Conservation (phyloP, 2,113 vertebrate genomes). For the Centropristis striata region DNA sequence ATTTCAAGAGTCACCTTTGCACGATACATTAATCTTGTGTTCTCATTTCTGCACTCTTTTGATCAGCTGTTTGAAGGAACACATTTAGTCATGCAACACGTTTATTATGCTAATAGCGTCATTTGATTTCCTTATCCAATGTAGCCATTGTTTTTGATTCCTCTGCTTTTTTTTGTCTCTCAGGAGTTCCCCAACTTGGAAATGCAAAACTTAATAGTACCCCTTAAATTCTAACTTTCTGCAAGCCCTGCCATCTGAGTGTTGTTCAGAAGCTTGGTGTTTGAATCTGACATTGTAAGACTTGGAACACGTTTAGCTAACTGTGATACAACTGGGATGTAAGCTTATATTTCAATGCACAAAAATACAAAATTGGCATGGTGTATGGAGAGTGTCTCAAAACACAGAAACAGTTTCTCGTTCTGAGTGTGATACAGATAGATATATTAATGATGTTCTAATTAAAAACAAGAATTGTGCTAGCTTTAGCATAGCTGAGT, state of each 20-base stretch:
- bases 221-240: neutral
- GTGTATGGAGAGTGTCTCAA: neutral
- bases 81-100: no score
- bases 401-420: neutral
- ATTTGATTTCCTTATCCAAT: no score
- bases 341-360: neutral
- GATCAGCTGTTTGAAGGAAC: no score
- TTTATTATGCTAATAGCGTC: no score
- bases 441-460: constrained; percentile 29
- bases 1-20: no score
- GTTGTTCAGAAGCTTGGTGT: neutral
- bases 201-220: neutral
- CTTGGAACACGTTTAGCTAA: neutral
- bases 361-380: constrained; percentile 11
- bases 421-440: constrained; percentile 18
- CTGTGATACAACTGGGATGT: neutral
- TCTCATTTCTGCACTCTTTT: no score
- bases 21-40: no score
- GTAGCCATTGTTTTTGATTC: neutral
- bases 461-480: constrained; percentile 24
- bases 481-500: constrained; percentile 16
- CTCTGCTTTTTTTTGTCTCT: neutral
- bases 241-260: neutral
- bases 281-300: neutral
- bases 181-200: neutral